Evolutionary conservation across 2,797 vertebrate species (phyloP).

Genomic region (Fistularia commersonii): DNA sequence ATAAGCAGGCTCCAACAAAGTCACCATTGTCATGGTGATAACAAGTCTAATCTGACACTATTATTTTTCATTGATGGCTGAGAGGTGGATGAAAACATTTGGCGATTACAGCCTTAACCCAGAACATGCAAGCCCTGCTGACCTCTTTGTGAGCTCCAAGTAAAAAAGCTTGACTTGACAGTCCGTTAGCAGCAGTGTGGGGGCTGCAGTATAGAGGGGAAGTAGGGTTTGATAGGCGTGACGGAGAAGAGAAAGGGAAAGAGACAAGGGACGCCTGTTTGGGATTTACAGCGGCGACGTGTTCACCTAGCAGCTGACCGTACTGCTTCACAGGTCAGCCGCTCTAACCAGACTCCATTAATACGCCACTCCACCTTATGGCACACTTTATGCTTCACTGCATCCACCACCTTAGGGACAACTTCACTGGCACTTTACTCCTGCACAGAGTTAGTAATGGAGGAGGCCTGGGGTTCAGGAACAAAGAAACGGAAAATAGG

Average conservation of each 20-base stretch:
- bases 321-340: slow-evolving; percentile 65
- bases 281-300: slow-evolving; percentile 62
- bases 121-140: slow-evolving; percentile 60
- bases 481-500: slow-evolving; percentile 41
- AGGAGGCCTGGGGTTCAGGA: slow-evolving; percentile 33
- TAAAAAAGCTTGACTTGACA: slow-evolving; percentile 67
- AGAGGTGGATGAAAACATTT: slow-evolving; percentile 52
- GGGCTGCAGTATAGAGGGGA: slow-evolving; percentile 38
- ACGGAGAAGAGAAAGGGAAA: slow-evolving; percentile 42
- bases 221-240: slow-evolving; percentile 55
- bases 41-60: slow-evolving; percentile 58
- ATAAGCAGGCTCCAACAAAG: slow-evolving; percentile 46
- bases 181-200: slow-evolving; percentile 53
- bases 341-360: slow-evolving; percentile 70
- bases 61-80: slow-evolving; percentile 48
- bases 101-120: slow-evolving; percentile 50
- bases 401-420: slow-evolving; percentile 56
- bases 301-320: slow-evolving; percentile 65
- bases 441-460: slow-evolving; percentile 34
- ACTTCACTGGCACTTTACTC: slow-evolving; percentile 63
- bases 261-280: slow-evolving; percentile 54
- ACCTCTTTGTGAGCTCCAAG: slow-evolving; percentile 60
- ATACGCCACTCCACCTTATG: slow-evolving; percentile 63
- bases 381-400: slow-evolving; percentile 62
- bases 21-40: slow-evolving; percentile 45